A percentile compares a stretch with the other conserved stretches of the same genome.
Evolutionary conservation across 1,140 invertebrate genomes (phyloP).

Genomic region (Antheraea pernyi): DNA sequence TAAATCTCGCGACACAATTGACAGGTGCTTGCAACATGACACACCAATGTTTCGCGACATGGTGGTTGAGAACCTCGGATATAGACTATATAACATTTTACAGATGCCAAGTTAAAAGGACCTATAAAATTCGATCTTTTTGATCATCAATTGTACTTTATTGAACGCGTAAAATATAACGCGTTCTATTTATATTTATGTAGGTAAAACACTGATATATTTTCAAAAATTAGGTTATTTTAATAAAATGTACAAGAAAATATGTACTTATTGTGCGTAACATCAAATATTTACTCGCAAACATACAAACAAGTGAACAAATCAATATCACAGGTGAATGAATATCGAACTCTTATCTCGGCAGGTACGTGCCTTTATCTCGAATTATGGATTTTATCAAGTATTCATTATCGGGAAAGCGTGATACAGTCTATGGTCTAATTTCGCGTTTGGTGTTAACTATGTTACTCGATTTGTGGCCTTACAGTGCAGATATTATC

Average conservation of each 20-base stretch:
- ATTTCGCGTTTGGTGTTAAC: background rate
- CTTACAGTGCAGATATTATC: too few relatives aligned
- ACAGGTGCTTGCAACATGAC: too few relatives aligned
- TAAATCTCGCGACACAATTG: too few relatives aligned
- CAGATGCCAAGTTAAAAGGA: too few relatives aligned
- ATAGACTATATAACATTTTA: too few relatives aligned
- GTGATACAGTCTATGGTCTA: conserved; percentile 1
- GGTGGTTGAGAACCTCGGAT: too few relatives aligned
- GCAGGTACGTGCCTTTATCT: conserved; percentile 45
- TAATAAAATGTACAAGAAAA: background rate
- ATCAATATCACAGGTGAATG: conserved; percentile 52
- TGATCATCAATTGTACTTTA: too few relatives aligned
- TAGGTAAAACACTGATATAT: too few relatives aligned
- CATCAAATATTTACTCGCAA: conserved; percentile 34
- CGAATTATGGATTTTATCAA: conserved; percentile 40
- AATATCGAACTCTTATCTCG: conserved; percentile 39
- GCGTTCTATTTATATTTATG: too few relatives aligned
- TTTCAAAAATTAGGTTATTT: background rate
- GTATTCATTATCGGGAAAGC: conserved; percentile 34
- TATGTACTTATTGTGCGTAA: conserved; percentile 10
- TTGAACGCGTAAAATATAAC: too few relatives aligned
- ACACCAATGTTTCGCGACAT: too few relatives aligned
- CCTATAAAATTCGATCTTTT: too few relatives aligned
- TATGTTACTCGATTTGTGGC: background rate
- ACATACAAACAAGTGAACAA: conserved; percentile 52